Conservation (phyloP, 1,140 invertebrate genomes). For the Condylostylus longicornis region DNA sequence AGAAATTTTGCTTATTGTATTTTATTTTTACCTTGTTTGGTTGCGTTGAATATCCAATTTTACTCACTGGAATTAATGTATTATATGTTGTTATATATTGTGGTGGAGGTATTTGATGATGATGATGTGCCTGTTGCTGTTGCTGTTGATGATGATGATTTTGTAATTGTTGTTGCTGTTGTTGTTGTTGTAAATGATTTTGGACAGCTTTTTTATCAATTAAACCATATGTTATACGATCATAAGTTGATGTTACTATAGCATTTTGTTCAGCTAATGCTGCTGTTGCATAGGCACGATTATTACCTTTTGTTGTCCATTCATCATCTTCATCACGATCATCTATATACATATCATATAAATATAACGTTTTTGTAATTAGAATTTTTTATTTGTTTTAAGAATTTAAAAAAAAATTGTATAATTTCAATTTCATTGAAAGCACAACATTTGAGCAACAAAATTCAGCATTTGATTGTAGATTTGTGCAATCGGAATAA, state of each 20-base stretch:
- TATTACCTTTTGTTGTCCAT: conserved; percentile 26
- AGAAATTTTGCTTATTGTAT: too few species aligned
- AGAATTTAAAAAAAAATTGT: too few species aligned
- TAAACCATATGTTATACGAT: conserved; percentile 30
- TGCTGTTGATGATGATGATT: conserved; percentile 11
- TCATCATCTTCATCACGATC: conserved; percentile 28
- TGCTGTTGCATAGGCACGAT: conserved; percentile 27
- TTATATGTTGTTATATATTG: conserved; percentile 28
- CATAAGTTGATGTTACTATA: conserved; percentile 28
- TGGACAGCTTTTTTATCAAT: conserved; percentile 24
- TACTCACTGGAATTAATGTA: conserved; percentile 30
- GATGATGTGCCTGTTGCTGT: conserved; percentile 2
- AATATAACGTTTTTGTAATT: neutral
- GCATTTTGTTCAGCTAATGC: conserved; percentile 30
- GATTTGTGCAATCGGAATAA: too few species aligned
- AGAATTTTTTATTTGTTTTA: neutral
- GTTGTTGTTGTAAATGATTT: conserved; percentile 6
- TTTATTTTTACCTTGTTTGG: too few species aligned
- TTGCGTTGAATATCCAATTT: conserved; percentile 27
- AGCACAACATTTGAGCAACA: too few species aligned
- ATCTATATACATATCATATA: conserved; percentile 13
- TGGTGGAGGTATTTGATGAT: conserved; percentile 7
- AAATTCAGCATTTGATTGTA: too few species aligned
- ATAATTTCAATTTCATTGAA: too few species aligned
- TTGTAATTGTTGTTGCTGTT: conserved; percentile 10